A percentile compares a stretch with the other conserved stretches of the same genome.
Evolutionary conservation across 2,113 vertebrate genomes (phyloP).

Genomic region (Mola mola): DNA sequence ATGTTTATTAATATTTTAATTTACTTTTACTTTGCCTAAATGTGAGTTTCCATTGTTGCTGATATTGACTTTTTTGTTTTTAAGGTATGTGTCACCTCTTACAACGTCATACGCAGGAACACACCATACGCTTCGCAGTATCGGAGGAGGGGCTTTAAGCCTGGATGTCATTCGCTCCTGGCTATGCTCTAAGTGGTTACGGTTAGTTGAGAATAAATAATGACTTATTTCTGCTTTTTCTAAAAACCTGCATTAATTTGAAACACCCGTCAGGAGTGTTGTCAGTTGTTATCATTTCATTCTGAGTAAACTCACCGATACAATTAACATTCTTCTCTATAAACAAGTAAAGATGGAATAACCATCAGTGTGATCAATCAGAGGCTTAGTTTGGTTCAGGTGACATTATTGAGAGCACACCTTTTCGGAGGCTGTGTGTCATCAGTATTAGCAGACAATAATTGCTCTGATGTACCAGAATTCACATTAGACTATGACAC

Average conservation of each 20-base stretch:
- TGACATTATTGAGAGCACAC: too few relatives aligned
- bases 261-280: not conserved
- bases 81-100: constrained; percentile 90
- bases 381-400: too few relatives aligned
- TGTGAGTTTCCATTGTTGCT: not conserved
- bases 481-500: too few relatives aligned
- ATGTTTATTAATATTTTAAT: too few relatives aligned
- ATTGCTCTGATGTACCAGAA: too few relatives aligned
- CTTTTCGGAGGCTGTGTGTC: too few relatives aligned
- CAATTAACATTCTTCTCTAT: too few relatives aligned
- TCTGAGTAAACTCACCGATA: too few relatives aligned
- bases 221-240: not conserved
- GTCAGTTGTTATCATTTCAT: not conserved
- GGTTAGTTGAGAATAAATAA: constrained; percentile 78
- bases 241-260: not conserved
- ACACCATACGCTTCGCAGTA: constrained; percentile 86
- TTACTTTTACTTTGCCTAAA: not conserved
- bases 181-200: constrained; percentile 92
- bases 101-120: constrained; percentile 95
- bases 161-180: constrained; percentile 88
- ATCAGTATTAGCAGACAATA: too few relatives aligned
- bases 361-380: too few relatives aligned
- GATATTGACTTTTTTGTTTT: constrained; percentile 41
- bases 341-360: too few relatives aligned
- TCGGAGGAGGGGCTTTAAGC: constrained; percentile 91